Evolutionary conservation across 2,113 vertebrate genomes (phyloP).

Genomic region (Campylomormyrus numenius): DNA sequence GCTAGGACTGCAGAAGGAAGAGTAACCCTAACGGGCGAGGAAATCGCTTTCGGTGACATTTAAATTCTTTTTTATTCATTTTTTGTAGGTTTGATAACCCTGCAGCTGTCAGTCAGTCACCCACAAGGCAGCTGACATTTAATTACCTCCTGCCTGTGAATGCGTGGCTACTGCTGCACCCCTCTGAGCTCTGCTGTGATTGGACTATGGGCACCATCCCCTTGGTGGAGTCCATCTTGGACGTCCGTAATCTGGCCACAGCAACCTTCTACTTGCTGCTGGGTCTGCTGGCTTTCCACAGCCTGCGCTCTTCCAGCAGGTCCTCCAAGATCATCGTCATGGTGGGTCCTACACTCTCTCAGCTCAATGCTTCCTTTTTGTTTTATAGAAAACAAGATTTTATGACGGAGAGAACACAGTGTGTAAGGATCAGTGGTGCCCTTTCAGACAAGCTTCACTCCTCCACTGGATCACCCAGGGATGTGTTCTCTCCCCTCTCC

Average conservation of each 20-base stretch:
- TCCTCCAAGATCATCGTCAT: slow-evolving; percentile 89
- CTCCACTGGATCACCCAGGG: too few relatives aligned
- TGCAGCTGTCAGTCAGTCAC: slow-evolving; percentile 86
- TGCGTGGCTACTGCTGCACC: slow-evolving; percentile 90
- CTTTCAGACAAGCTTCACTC: too few relatives aligned
- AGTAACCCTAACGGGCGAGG: neutral
- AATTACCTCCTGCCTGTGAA: slow-evolving; percentile 97
- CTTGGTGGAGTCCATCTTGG: slow-evolving; percentile 82
- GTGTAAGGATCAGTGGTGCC: too few relatives aligned
- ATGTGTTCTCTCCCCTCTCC: too few relatives aligned
- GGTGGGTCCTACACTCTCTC: slow-evolving; percentile 58
- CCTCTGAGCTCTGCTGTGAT: slow-evolving; percentile 93
- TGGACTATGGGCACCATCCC: slow-evolving; percentile 99
- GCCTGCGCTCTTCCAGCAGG: slow-evolving; percentile 72
- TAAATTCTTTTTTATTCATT: slow-evolving; percentile 11
- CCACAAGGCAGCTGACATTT: slow-evolving; percentile 87
- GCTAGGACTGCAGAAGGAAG: neutral
- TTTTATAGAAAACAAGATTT: neutral
- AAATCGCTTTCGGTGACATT: neutral
- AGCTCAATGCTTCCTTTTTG: slow-evolving; percentile 12
- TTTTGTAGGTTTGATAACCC: slow-evolving; percentile 89
- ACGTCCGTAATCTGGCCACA: slow-evolving; percentile 83
- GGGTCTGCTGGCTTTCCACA: slow-evolving; percentile 72
- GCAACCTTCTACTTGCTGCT: slow-evolving; percentile 76
- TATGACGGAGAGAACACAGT: too few relatives aligned